Percentiles rank a stretch among this genome's conserved stretches.
These are phyloP conservation scores for Aptenodytes forsteri DNA, from an alignment of 2,113 vertebrate genomes.

Conservation along the genomic window DNA sequence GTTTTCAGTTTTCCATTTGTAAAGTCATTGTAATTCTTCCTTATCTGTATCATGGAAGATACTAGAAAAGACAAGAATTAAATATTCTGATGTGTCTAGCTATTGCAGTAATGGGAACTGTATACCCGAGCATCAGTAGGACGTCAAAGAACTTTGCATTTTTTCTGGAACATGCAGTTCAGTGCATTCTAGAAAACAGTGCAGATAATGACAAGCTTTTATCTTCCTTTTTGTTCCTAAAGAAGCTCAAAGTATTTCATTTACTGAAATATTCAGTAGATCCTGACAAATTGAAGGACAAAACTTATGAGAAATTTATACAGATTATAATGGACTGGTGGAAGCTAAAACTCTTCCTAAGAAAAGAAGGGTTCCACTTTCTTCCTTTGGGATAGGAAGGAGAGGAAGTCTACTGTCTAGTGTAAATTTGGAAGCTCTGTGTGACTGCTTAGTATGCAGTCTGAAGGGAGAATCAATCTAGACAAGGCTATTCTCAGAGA, in stretches of 20 bases:
- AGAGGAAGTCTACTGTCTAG: not conserved
- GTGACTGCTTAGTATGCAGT: not conserved
- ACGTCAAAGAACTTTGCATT: not conserved
- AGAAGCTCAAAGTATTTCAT: not conserved
- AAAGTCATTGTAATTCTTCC: not conserved
- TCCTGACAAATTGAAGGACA: not conserved
- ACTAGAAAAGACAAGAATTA: not conserved
- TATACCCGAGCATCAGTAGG: not conserved
- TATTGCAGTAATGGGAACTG: not conserved
- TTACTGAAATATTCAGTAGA: slow-evolving; percentile 12
- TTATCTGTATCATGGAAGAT: not conserved
- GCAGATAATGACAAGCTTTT: not conserved
- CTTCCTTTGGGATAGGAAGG: not conserved
- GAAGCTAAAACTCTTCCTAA: not conserved
- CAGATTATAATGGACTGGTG: not conserved
- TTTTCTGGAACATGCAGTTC: not conserved
- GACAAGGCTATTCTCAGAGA: not conserved
- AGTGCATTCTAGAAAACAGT: not conserved
- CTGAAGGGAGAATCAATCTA: not conserved
- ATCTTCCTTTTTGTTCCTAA: not conserved
- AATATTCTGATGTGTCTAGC: not conserved
- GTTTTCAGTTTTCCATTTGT: not conserved
- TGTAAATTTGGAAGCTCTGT: not conserved
- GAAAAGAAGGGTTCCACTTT: not conserved
- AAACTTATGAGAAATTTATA: not conserved